These are phyloP conservation scores for Zonitis immaculata DNA, from an alignment of 2,888 invertebrate species.

Conservation along the genomic window DNA sequence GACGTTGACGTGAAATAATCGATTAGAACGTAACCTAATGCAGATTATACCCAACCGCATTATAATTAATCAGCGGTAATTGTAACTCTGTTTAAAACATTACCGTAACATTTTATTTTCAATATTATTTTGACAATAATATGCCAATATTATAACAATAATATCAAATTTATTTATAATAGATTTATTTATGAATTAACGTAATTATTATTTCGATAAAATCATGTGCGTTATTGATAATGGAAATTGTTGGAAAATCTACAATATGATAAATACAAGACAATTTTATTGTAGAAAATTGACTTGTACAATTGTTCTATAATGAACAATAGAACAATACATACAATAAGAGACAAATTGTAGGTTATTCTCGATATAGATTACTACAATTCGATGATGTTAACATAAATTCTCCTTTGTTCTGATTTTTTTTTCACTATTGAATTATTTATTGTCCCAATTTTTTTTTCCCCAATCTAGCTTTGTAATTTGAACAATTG, in stretches of 20 bases:
- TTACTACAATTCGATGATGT: background rate
- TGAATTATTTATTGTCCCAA: too few relatives aligned
- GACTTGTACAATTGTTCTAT: background rate
- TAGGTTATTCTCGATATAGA: background rate
- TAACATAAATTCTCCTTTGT: background rate
- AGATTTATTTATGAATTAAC: too few relatives aligned
- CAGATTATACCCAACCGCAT: constrained; percentile 27
- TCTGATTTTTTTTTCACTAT: background rate
- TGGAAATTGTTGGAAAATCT: background rate
- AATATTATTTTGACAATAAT: background rate
- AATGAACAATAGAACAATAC: background rate
- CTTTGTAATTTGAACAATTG: too few relatives aligned
- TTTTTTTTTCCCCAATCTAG: too few relatives aligned
- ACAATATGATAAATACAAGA: background rate
- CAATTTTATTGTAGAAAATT: background rate
- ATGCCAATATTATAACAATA: background rate
- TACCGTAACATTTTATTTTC: constrained; percentile 4
- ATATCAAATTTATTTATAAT: background rate
- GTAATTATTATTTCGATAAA: too few relatives aligned
- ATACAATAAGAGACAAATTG: background rate
- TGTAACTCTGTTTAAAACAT: constrained; percentile 17
- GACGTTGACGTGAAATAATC: constrained; percentile 28
- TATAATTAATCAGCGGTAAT: constrained; percentile 28
- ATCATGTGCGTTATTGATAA: background rate
- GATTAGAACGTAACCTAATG: constrained; percentile 26